These are phyloP conservation scores for Muntiacus reevesi DNA, from an alignment of 2,113 vertebrate genomes.

Conservation along the genomic window DNA sequence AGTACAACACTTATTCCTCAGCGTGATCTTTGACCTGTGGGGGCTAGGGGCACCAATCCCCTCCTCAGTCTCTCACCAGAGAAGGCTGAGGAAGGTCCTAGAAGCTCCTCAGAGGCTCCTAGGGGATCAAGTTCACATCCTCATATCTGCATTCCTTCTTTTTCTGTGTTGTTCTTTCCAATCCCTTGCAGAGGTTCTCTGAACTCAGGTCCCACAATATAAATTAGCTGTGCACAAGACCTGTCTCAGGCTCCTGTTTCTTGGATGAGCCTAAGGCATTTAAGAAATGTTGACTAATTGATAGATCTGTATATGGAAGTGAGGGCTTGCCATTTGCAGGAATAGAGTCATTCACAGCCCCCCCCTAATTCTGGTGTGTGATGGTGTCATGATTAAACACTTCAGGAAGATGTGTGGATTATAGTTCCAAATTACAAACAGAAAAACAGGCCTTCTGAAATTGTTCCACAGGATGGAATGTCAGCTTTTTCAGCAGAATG, in stretches of 20 bases:
- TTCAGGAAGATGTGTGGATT: background rate
- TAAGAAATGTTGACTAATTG: background rate
- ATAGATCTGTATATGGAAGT: background rate
- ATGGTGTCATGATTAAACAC: background rate
- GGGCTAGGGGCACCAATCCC: fast-evolving
- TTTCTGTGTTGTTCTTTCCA: background rate
- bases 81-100: background rate
- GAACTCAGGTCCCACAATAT: background rate
- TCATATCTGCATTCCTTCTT: background rate
- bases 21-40: background rate
- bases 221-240: background rate
- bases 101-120: background rate
- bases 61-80: background rate
- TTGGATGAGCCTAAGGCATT: background rate
- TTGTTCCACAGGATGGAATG: background rate
- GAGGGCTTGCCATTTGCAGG: background rate
- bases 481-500: background rate
- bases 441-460: background rate
- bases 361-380: no score
- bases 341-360: background rate
- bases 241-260: background rate
- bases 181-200: background rate
- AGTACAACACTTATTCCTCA: background rate
- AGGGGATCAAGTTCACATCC: background rate
- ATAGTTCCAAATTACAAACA: background rate